Base-by-base conservation (phyloP, 30 jellyfish, hydroid and myxozoan genomes). In the Phacellophora camtschatica region DNA sequence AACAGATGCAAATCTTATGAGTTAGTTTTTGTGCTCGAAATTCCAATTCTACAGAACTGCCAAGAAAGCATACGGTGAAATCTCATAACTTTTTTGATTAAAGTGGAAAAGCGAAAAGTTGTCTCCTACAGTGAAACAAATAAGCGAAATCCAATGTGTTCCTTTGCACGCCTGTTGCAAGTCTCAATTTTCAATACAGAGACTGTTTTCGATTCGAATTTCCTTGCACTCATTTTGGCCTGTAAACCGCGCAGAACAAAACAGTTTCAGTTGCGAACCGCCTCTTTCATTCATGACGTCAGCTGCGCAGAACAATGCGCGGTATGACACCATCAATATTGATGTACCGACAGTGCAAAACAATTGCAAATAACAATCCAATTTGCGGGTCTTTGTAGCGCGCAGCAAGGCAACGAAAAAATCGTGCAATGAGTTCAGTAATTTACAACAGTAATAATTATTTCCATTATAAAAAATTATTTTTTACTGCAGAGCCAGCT, bases 201-300 rank as follows among this genome's bases (percentile, higher is more conserved):
- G 66, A 37, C 66, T 37, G 81, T 41, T n/a, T 0, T 5, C 11
- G 45, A 37, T 18, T 39, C 27, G 81, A 5, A 41, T 7, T 1
- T 19, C n/a, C 5, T 42, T 5, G 25, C 24, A 37, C 66, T 2
- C 46, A 37, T 7, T 41, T 23, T 12, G 25, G 27, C 64, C 30
- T 8, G n/a, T 48, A 20, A 75, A 61, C 79, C 33, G 67, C 43
- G 76, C 70, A 28, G 46, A 58, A 34, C 79, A 75, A 56, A 16
- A 58, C 39, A 19, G 19, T 18, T 4, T 31, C n/a, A 15, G 66
- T 50, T 57, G 35, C 41, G 43, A 33, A 18, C 85, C 79, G 88
- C 88, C 79, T 37, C 6, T 58, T 75, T 43, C 79, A 12, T 75
- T 75, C 72, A 37, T 75, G 88, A 75, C 88, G 88, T 75, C 79